These are phyloP conservation scores for Pterophyllum scalare DNA, from an alignment of 2,113 vertebrate genomes.

Conservation along the genomic window DNA sequence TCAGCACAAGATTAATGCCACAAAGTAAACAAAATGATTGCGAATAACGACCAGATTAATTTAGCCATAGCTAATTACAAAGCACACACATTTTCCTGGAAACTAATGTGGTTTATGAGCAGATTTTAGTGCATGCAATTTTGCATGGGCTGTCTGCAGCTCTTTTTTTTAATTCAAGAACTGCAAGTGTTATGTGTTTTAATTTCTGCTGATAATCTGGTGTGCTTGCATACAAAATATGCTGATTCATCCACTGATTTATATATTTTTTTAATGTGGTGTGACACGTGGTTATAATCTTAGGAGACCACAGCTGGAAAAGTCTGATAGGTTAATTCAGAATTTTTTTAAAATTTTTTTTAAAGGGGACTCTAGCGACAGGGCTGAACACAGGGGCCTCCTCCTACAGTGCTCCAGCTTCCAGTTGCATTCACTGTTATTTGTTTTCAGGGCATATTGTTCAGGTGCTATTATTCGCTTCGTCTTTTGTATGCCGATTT, in stretches of 20 bases:
- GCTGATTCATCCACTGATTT: background rate
- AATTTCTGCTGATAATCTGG: background rate
- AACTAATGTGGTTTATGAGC: background rate
- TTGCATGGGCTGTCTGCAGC: background rate
- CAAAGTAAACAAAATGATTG: constrained; percentile 10
- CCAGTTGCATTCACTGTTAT: background rate
- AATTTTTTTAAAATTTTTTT: background rate
- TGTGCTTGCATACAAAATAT: background rate
- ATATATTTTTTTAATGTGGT: background rate
- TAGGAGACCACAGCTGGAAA: background rate
- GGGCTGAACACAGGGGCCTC: background rate
- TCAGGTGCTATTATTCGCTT: background rate
- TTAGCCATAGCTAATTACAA: background rate
- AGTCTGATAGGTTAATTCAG: background rate
- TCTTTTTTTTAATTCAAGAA: background rate
- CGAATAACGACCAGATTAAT: background rate
- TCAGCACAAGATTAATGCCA: constrained; percentile 33
- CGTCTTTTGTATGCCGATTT: background rate
- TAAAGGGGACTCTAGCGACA: background rate
- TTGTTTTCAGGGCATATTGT: background rate
- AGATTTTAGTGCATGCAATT: background rate
- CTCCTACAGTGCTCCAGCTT: background rate
- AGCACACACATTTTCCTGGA: background rate
- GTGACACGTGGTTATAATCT: constrained; percentile 6
- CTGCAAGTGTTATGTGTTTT: background rate